A percentile compares a stretch with the other conserved stretches of the same genome.
phyloP scores from a whole-genome alignment of 2,113 vertebrate genomes.

The Nannobrachium achirus region DNA sequence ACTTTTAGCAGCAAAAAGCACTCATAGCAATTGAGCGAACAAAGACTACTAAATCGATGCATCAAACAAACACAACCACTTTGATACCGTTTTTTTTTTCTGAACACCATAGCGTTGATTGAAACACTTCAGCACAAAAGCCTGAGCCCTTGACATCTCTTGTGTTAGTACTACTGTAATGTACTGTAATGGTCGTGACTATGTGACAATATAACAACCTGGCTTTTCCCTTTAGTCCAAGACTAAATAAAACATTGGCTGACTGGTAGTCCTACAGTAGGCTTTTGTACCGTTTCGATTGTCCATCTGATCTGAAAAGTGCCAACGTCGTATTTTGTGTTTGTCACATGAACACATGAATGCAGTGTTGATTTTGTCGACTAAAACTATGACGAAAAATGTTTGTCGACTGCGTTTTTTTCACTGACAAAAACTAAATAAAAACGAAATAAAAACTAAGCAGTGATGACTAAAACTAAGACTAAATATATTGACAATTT shows the following conservation, averaged over 20 bases:
- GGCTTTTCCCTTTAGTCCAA: no score
- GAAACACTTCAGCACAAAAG: slow-evolving; percentile 20
- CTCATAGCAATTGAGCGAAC: slow-evolving; percentile 26
- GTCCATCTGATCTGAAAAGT: slow-evolving; percentile 14
- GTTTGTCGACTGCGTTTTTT: no score
- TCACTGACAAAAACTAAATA: no score
- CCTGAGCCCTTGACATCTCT: slow-evolving; percentile 19
- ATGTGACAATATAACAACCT: not conserved
- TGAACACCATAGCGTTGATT: slow-evolving; percentile 9
- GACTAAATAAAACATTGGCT: slow-evolving; percentile 6
- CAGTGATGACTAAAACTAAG: no score
- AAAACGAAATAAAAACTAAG: no score
- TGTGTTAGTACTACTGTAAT: no score
- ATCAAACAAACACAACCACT: slow-evolving; percentile 29
- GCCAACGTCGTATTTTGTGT: no score
- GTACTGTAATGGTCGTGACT: slow-evolving; percentile 17
- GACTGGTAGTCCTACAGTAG: not conserved
- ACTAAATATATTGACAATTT: no score
- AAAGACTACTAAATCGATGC: slow-evolving; percentile 48
- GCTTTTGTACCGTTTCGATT: not conserved
- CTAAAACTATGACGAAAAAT: no score
- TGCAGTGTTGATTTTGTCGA: no score
- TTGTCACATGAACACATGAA: no score
- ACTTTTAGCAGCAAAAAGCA: slow-evolving; percentile 31
- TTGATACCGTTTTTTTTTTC: slow-evolving; percentile 33